Conservation (phyloP, 1,140 invertebrate genomes). For the Leptinotarsa undecemlineata region DNA sequence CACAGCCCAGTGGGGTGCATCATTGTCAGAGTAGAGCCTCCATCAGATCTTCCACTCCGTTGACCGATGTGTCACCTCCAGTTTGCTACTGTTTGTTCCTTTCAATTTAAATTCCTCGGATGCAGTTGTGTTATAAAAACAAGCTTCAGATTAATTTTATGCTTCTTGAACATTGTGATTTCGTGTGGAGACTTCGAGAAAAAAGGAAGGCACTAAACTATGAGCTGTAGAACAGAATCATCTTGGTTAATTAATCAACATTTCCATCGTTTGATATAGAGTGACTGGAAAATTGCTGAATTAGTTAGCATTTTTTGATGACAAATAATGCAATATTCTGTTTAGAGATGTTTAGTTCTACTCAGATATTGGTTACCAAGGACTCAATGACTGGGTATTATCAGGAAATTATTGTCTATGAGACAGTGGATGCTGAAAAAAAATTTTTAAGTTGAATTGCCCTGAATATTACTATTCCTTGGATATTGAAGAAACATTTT, state of each 20-base stretch:
- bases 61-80: slow-evolving; percentile 48
- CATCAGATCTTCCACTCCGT: slow-evolving; percentile 49
- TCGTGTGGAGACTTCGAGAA: slow-evolving; percentile 30
- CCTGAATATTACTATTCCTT: no score
- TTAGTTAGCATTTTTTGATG: no score
- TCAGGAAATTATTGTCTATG: no score
- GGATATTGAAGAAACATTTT: no score
- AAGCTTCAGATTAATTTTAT: slow-evolving; percentile 44
- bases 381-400: no score
- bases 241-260: not conserved
- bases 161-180: slow-evolving; percentile 29
- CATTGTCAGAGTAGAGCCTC: slow-evolving; percentile 30
- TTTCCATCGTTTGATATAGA: no score
- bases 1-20: slow-evolving; percentile 31
- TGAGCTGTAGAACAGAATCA: not conserved
- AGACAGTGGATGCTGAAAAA: no score
- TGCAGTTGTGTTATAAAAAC: slow-evolving; percentile 50
- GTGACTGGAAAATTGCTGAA: no score
- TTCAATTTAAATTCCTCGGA: slow-evolving; percentile 52
- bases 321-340: no score
- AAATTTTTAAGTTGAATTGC: no score
- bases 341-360: no score
- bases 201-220: not conserved
- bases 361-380: no score
- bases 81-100: slow-evolving; percentile 52